These are phyloP conservation scores for Paracentrotus lividus DNA, from an alignment of 53 echinoderm and acorn worm genomes.

Conservation along the genomic window DNA sequence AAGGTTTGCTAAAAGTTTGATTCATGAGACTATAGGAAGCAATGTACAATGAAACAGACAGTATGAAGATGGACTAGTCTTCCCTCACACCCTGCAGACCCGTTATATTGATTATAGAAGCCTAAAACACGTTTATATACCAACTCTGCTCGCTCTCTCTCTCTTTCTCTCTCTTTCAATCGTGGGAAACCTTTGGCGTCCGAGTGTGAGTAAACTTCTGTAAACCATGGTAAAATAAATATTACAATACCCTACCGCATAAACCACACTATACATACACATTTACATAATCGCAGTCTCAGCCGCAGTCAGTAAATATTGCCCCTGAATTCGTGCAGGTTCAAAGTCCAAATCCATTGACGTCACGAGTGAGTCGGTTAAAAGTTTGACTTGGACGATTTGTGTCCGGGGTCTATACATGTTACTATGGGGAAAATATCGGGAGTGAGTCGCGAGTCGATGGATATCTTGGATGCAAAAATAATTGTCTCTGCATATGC, in stretches of 20 bases:
- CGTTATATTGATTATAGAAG: no score
- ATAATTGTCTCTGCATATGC: background rate
- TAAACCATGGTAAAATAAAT: background rate
- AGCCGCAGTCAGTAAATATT: constrained; percentile 23
- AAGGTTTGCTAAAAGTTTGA: no score
- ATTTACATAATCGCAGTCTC: background rate
- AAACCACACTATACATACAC: background rate
- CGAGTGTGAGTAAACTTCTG: background rate
- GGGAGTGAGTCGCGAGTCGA: background rate
- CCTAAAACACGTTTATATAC: no score
- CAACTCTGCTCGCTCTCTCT: constrained; percentile 19
- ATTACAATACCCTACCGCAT: background rate
- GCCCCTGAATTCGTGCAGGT: constrained; percentile 11
- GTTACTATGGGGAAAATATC: background rate
- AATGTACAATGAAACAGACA: no score
- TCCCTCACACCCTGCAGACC: no score
- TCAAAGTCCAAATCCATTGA: constrained; percentile 29
- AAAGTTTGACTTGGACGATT: background rate
- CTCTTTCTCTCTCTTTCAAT: background rate
- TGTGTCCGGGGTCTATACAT: background rate
- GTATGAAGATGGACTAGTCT: no score
- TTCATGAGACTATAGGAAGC: no score
- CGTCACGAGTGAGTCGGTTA: background rate
- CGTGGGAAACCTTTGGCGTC: constrained; percentile 5
- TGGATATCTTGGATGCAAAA: background rate